Conservation (phyloP, 2,888 invertebrate genomes). For the Trilocha varians region DNA sequence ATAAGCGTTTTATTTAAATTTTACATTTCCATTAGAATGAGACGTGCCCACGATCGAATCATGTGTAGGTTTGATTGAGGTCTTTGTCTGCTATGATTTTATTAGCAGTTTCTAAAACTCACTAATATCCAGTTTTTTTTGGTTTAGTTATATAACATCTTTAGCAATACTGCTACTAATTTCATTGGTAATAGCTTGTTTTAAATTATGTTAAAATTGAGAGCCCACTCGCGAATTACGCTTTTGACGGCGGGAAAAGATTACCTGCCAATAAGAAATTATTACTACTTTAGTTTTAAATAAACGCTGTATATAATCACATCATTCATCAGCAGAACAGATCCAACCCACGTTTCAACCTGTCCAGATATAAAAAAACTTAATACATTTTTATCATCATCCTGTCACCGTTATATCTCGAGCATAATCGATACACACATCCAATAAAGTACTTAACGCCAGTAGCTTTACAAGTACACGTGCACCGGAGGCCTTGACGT, state of each 20-base stretch:
- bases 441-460: background rate
- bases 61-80: conserved; percentile 2
- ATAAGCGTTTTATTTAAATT: background rate
- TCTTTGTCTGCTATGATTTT: background rate
- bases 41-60: background rate
- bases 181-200: no score
- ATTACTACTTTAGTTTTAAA: background rate
- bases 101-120: background rate
- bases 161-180: no score
- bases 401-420: background rate
- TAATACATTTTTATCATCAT: background rate
- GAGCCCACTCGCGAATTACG: no score
- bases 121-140: background rate
- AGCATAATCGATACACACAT: background rate
- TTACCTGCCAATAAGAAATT: background rate
- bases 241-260: no score
- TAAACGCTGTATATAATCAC: background rate
- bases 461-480: background rate
- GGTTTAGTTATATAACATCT: no score
- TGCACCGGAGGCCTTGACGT: background rate
- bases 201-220: no score
- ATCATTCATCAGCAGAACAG: no score
- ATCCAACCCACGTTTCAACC: background rate
- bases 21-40: background rate
- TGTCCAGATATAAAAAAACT: background rate